Evolutionary conservation across 2,888 invertebrate genomes (phyloP), one percentile per base, ranked within the genome.

Genomic region (Lepidocyrtinus sp.): DNA sequence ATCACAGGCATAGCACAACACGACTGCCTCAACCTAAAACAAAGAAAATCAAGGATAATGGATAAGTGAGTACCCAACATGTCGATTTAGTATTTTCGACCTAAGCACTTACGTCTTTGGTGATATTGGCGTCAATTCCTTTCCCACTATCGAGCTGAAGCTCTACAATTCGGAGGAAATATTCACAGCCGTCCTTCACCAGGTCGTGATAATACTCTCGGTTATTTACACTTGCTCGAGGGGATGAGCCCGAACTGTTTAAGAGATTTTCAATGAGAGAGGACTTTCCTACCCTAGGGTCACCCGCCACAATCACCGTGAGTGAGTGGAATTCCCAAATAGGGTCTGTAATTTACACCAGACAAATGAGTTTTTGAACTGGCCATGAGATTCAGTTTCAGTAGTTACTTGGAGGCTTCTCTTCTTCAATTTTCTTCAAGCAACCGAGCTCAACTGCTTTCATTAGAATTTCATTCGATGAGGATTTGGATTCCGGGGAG

Each of bases 221-320:
- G n/a, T n/a, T n/a, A n/a, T n/a, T n/a, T n/a, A n/a, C n/a, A n/a
- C n/a, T n/a, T n/a, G n/a, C n/a, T n/a, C n/a, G n/a, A n/a, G n/a
- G n/a, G n/a, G n/a, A n/a, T n/a, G n/a, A n/a, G n/a, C n/a, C n/a
- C n/a, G n/a, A n/a, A 36, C 36, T 9, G 36, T 12, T 36, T 36
- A 9, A 36, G 5, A 36, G 36, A 36, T 95, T 94, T 89, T 96
- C 94, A 83, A 96, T 92, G 88, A 96, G 90, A 88, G 96, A 96
- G 17, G 96, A 96, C 91, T 96, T 96, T 76, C 96, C 96, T 45
- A 96, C 95, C 91, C 95, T 94, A 86, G 96, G 96, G 89, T 96
- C 96, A 67, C 96, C 96, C 68, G 96, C 94, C 81, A 94, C 94
- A 82, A 95, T 95, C 87, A 95, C 93, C 91, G 95, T 95, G 87